A percentile compares a stretch with the other conserved stretches of the same genome.
These are phyloP conservation scores for Bombus picipes DNA, from an alignment of 1,140 invertebrate genomes.

Conservation along the genomic window DNA sequence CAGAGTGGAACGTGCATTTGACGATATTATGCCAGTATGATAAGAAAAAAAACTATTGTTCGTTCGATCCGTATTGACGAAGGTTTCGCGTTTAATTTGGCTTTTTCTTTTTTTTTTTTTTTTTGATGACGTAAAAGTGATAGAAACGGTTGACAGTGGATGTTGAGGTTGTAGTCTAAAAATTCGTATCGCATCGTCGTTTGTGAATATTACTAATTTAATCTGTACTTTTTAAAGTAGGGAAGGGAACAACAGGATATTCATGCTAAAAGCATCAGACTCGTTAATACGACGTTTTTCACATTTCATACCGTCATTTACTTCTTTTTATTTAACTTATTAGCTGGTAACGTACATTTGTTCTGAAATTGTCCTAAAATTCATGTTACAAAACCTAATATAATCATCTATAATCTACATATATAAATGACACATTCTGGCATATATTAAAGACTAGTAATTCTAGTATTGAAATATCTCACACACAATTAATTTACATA, in stretches of 20 bases:
- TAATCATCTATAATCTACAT: background rate
- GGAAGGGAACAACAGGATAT: too few species aligned
- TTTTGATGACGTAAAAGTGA: too few species aligned
- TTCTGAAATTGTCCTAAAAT: background rate
- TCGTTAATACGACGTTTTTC: too few species aligned
- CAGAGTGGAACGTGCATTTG: constrained; percentile 41
- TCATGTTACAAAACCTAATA: background rate
- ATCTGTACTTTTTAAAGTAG: background rate
- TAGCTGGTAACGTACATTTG: too few species aligned
- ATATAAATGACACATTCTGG: background rate
- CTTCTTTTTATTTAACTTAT: too few species aligned
- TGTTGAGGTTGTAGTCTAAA: too few species aligned
- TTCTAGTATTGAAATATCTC: too few species aligned
- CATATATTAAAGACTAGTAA: background rate
- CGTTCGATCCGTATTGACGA: background rate
- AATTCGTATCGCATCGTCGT: too few species aligned
- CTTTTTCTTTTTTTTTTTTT: too few species aligned
- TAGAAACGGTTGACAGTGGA: too few species aligned
- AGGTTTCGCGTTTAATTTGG: background rate
- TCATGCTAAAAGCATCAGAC: too few species aligned
- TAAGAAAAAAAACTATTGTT: background rate
- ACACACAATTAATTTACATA: background rate
- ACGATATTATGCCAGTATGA: background rate
- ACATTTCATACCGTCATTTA: rapidly evolving
- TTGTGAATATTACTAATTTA: too few species aligned